Evolutionary conservation across 2,797 vertebrate genomes (phyloP), one percentile per base, ranked within the genome.

Genomic region (Sarcoramphus papa): DNA sequence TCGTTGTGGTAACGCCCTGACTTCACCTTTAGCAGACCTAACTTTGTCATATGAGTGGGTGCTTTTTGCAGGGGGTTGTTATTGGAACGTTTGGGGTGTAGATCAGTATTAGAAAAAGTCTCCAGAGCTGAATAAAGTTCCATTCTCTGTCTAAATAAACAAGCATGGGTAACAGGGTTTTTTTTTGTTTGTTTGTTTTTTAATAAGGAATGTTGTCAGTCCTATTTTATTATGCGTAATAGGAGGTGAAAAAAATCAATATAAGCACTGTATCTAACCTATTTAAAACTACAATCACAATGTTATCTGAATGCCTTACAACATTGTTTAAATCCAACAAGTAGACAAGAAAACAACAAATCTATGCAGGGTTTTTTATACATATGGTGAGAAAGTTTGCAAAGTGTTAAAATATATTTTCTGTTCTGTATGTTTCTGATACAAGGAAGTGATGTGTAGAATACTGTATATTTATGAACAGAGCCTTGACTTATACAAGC

Each of bases 331-430:
- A 97, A 94, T 96, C 85, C 90, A 96, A 95, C 96, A 91, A 88
- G 72, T 74, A 95, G 85, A 82, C 88, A 97, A 92, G 88, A 95
- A 94, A 97, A 91, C 86, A 95, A 94, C 76, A 95, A 92, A 97
- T 96, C 95, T 97, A 96, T 97, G 95, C 95, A 96, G 93, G 94
- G 93, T n/a, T 94, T 97, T 97, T 94, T 96, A 92, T 95, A 97
- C 93, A 97, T 95, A 96, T 95, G 86, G 87, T 95, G 85, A 95
- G 93, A 93, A 97, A 96, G 73, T 95, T 92, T 87, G 92, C 60
- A 63, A 84, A 95, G 64, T 85, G 87, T 97, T 92, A 96, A 95
- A 97, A 92, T 96, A 92, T 95, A 93, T 90, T 63, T 93, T 96
- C 88, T 95, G 67, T 94, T 95, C 84, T 92, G 70, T 77, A 88